Conservation (phyloP, 2,113 vertebrate genomes). For the Halichoerus grypus region DNA sequence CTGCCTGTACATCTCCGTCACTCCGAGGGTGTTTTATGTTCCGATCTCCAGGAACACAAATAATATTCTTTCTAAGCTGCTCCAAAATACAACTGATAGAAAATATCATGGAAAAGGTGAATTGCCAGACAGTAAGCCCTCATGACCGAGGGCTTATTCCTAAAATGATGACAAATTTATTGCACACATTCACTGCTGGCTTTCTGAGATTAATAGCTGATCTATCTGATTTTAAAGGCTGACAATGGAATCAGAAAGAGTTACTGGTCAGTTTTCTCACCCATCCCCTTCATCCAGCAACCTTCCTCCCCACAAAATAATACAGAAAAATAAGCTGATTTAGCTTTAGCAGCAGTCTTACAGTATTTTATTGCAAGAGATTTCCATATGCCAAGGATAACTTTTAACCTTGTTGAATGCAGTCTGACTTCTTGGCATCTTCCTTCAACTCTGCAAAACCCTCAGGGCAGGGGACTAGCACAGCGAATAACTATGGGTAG, state of each 20-base stretch:
- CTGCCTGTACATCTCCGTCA: conserved; percentile 57
- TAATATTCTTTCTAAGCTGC: conserved; percentile 77
- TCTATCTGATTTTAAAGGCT: conserved; percentile 77
- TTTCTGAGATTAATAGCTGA: conserved; percentile 80
- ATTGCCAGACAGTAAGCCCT: conserved; percentile 78
- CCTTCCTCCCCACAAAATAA: conserved; percentile 58
- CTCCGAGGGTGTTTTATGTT: conserved; percentile 73
- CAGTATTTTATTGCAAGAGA: conserved; percentile 66
- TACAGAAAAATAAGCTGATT: conserved; percentile 76
- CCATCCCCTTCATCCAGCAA: conserved; percentile 44
- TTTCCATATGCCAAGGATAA: conserved; percentile 78
- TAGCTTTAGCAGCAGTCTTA: conserved; percentile 31
- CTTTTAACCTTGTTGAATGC: conserved; percentile 70
- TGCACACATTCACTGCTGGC: conserved; percentile 58
- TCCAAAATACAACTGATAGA: conserved; percentile 74
- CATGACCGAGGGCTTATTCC: conserved; percentile 77
- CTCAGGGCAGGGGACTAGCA: conserved; percentile 30
- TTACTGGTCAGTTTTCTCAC: conserved; percentile 74
- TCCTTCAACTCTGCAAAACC: conserved; percentile 53
- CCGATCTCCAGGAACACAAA: conserved; percentile 78
- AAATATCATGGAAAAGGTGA: conserved; percentile 81
- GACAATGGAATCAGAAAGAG: conserved; percentile 79
- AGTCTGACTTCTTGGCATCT: conserved; percentile 61
- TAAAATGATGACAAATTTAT: conserved; percentile 82
- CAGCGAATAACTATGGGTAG: background rate